Evolutionary conservation across 2,888 invertebrate genomes (phyloP).

Genomic region (Neoitamus cyanurus): DNA sequence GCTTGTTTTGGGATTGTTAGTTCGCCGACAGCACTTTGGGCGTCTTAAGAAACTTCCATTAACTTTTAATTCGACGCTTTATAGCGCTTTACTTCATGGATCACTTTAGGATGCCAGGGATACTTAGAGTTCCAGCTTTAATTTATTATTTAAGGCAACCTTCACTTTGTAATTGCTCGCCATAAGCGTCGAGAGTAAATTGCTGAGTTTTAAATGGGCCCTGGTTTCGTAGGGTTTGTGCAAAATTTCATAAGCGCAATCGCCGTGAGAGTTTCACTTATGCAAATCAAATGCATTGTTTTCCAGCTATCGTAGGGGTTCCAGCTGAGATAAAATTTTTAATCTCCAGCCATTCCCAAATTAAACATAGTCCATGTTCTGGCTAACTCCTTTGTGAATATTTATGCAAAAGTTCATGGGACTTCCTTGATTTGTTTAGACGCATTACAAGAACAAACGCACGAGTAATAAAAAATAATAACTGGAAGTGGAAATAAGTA

Average conservation of each 20-base stretch:
- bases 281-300: not conserved
- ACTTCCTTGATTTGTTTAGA: not conserved
- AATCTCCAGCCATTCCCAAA: not conserved
- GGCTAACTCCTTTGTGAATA: not conserved
- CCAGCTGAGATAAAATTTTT: not conserved
- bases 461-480: too few species aligned
- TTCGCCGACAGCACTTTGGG: slow-evolving; percentile 34
- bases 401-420: not conserved
- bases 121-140: not conserved
- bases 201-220: not conserved
- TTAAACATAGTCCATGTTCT: not conserved
- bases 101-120: not conserved
- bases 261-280: not conserved
- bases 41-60: slow-evolving; percentile 52
- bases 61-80: slow-evolving; percentile 53
- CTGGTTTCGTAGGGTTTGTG: not conserved
- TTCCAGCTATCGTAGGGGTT: not conserved
- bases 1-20: not conserved
- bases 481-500: too few species aligned
- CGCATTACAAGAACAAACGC: not conserved
- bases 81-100: not conserved
- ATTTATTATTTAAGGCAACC: not conserved
- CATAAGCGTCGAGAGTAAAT: not conserved
- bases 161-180: not conserved
- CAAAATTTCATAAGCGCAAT: not conserved